phyloP scores from a whole-genome alignment of 1,140 invertebrate genomes.

The Laupala kohalensis region DNA sequence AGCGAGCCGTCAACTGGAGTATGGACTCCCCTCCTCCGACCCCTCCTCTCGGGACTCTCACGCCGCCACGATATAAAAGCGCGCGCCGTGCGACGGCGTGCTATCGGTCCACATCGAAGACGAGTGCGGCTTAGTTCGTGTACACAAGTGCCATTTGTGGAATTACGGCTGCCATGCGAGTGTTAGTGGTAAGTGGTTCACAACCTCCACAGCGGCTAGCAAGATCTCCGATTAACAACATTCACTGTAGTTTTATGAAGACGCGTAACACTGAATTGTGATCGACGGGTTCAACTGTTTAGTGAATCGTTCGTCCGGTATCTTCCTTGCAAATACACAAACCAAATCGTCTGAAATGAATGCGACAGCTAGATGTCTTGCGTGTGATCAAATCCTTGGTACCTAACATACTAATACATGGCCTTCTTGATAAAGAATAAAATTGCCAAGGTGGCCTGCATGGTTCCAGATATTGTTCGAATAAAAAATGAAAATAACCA shows the following conservation, averaged over 20 bases:
- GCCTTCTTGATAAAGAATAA: neutral
- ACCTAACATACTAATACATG: neutral
- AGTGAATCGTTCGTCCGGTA: too few relatives aligned
- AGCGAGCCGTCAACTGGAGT: neutral
- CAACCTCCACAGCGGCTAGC: neutral
- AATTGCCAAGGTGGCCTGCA: neutral
- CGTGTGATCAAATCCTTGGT: neutral
- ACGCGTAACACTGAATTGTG: too few relatives aligned
- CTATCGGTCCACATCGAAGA: neutral
- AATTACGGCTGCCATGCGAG: neutral
- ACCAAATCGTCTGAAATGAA: too few relatives aligned
- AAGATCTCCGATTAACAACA: neutral
- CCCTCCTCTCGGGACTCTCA: neutral
- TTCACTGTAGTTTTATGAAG: neutral
- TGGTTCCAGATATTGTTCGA: too few relatives aligned
- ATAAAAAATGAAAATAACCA: too few relatives aligned
- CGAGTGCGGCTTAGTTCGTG: neutral
- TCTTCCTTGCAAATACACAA: too few relatives aligned
- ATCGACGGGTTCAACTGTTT: too few relatives aligned
- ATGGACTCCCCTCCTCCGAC: neutral
- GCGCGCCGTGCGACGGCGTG: neutral
- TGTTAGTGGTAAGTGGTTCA: neutral
- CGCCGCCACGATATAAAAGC: neutral
- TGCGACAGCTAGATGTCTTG: too few relatives aligned
- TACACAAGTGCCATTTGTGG: neutral